These are phyloP conservation scores for Adelges cooleyi DNA, from an alignment of 1,140 invertebrate genomes.

Conservation along the genomic window DNA sequence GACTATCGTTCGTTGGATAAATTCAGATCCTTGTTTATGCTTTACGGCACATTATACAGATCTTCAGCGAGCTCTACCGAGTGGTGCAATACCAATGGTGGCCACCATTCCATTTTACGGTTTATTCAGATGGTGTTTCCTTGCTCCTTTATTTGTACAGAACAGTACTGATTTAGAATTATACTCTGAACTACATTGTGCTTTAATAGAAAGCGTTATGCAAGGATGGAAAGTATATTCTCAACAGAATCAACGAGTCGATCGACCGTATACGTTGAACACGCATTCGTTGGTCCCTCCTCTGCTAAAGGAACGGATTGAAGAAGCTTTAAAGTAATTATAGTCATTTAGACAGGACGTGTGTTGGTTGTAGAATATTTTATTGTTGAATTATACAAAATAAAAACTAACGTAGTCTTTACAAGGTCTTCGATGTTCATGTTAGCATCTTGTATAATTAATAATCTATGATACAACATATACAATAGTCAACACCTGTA, in stretches of 20 bases:
- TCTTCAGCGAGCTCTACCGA: constrained; percentile 51
- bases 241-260: constrained; percentile 1
- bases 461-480: too few species aligned
- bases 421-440: too few species aligned
- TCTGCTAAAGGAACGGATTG: constrained; percentile 13
- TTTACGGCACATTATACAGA: constrained; percentile 53
- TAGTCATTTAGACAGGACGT: too few species aligned
- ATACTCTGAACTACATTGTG: constrained; percentile 53
- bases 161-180: constrained; percentile 39
- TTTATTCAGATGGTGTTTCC: constrained; percentile 51
- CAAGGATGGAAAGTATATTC: constrained; percentile 35
- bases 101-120: constrained; percentile 68
- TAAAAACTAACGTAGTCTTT: too few species aligned
- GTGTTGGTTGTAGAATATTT: too few species aligned
- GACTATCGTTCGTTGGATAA: constrained; percentile 35
- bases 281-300: background rate
- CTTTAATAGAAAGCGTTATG: constrained; percentile 48
- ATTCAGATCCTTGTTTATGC: constrained; percentile 42
- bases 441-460: too few species aligned
- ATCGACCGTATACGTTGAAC: constrained; percentile 5
- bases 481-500: too few species aligned
- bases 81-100: constrained; percentile 67
- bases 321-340: constrained; percentile 20
- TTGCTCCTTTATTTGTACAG: constrained; percentile 46
- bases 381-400: too few species aligned